These are phyloP conservation scores for Eueides isabella DNA, from an alignment of 1,140 invertebrate genomes.

Conservation along the genomic window DNA sequence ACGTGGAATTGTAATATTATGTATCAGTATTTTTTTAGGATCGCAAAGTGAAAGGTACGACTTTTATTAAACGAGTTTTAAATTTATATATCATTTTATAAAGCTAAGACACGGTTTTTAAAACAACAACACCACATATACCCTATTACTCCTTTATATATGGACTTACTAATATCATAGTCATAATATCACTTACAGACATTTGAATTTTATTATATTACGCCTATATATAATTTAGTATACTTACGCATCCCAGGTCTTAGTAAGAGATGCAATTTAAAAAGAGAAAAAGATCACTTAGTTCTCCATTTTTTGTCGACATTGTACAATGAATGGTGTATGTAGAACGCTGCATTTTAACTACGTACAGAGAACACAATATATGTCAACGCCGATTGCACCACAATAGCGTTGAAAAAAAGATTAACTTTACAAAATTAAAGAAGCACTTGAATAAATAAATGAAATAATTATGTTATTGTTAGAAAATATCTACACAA, in stretches of 20 bases:
- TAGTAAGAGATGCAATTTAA: too few species aligned
- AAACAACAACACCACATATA: background rate
- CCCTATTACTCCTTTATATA: too few species aligned
- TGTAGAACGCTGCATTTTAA: too few species aligned
- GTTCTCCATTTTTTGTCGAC: too few species aligned
- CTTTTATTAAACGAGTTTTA: background rate
- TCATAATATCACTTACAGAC: too few species aligned
- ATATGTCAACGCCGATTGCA: background rate
- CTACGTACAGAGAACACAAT: too few species aligned
- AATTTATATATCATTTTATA: background rate
- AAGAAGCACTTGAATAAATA: background rate
- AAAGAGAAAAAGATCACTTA: too few species aligned
- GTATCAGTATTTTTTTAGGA: slow-evolving; percentile 10
- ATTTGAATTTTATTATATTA: too few species aligned
- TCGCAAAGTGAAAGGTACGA: slow-evolving; percentile 18
- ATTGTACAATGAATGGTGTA: too few species aligned
- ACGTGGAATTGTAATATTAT: background rate
- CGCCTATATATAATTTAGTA: too few species aligned
- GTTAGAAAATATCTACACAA: background rate
- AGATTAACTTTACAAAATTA: background rate
- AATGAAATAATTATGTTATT: background rate
- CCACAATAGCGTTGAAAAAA: background rate
- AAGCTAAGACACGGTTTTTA: background rate
- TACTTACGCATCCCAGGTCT: too few species aligned
- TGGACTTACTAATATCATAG: too few species aligned